phyloP scores from a whole-genome alignment of 2,797 vertebrate species.

The Phyllotis vaccarum region DNA sequence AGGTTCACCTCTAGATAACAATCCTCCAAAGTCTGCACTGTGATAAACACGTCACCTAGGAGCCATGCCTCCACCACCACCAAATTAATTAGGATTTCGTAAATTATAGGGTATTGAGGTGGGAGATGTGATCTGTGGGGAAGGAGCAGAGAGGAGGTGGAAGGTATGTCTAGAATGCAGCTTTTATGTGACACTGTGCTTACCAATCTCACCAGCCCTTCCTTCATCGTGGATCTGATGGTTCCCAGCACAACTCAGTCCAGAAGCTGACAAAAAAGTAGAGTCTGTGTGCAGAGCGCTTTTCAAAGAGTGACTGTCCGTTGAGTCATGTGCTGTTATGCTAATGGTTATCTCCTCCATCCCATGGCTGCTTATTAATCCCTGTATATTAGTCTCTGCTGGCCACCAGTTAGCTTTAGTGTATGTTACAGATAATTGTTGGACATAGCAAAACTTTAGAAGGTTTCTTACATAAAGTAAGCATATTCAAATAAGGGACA shows the following conservation, averaged over 20 bases:
- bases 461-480: not conserved
- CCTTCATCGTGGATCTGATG: not conserved
- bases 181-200: not conserved
- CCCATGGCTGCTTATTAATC: not conserved
- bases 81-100: not conserved
- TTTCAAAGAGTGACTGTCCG: not conserved
- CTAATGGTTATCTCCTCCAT: not conserved
- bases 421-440: not conserved
- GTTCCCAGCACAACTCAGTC: not conserved
- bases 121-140: not conserved
- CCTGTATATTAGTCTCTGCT: not conserved
- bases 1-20: not conserved
- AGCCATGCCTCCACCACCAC: not conserved
- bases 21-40: not conserved
- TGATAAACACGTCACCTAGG: not conserved
- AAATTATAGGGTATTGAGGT: not conserved
- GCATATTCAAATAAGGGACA: not conserved
- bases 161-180: not conserved
- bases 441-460: not conserved
- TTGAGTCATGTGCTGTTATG: not conserved
- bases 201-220: not conserved
- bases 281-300: not conserved
- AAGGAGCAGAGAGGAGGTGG: not conserved
- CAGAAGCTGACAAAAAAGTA: not conserved
- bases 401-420: not conserved